These are phyloP conservation scores for Monarcha castaneiventris DNA, from an alignment of 2,113 vertebrate species.

Conservation along the genomic window DNA sequence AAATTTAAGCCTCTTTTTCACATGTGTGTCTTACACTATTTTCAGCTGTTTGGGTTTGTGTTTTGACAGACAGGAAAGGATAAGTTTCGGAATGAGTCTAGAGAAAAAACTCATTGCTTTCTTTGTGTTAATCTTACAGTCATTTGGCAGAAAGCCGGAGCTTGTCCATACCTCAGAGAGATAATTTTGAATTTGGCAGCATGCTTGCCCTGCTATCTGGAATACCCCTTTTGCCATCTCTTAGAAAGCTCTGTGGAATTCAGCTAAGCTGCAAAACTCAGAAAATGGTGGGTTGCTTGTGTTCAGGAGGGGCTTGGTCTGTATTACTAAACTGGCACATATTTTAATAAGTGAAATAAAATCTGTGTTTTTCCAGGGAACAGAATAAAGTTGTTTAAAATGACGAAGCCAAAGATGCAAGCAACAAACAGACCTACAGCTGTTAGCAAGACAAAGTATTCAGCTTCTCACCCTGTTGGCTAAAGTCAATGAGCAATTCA, in stretches of 20 bases:
- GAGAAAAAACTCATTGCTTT: background rate
- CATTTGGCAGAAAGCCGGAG: background rate
- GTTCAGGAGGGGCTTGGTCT: background rate
- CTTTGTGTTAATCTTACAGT: background rate
- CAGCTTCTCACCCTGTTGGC: background rate
- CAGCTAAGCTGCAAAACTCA: background rate
- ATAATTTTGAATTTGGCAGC: constrained; percentile 19
- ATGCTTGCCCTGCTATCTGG: background rate
- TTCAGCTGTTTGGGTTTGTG: background rate
- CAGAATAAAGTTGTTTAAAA: background rate
- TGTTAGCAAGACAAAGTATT: background rate
- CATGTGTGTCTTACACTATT: background rate
- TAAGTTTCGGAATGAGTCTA: background rate
- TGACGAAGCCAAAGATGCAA: background rate
- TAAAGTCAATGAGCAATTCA: background rate
- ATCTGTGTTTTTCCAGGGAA: background rate
- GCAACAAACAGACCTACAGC: background rate
- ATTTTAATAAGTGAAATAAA: background rate
- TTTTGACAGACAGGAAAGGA: background rate
- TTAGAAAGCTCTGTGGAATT: background rate
- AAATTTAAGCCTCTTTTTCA: background rate
- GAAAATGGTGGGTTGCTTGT: background rate
- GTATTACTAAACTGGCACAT: background rate
- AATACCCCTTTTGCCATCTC: background rate
- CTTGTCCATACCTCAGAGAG: background rate